phyloP scores from a whole-genome alignment of 2,888 invertebrate genomes.

The Philaethria dido region DNA sequence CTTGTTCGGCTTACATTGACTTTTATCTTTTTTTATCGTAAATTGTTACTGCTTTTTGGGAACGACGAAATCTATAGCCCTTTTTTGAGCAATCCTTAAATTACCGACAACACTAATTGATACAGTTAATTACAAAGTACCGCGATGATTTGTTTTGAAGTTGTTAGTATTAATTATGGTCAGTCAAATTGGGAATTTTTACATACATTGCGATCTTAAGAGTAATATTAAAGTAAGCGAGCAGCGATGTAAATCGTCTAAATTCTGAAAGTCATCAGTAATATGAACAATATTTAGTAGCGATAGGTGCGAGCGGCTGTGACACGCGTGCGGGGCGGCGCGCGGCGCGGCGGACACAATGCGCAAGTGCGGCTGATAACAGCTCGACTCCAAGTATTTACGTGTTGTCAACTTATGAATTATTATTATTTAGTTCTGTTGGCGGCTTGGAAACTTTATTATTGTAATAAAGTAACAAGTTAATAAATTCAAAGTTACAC shows the following conservation, averaged over 20 bases:
- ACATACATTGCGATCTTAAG: not conserved
- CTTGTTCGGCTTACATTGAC: slow-evolving; percentile 69
- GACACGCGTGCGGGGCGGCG: slow-evolving; percentile 63
- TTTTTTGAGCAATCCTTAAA: slow-evolving; percentile 40
- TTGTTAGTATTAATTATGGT: slow-evolving; percentile 20
- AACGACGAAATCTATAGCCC: slow-evolving; percentile 40
- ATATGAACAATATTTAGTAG: slow-evolving; percentile 31
- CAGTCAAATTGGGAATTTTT: not conserved
- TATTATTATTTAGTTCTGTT: slow-evolving; percentile 67
- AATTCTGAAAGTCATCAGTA: slow-evolving; percentile 31
- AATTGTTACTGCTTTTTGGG: slow-evolving; percentile 44
- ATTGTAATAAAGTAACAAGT: slow-evolving; percentile 22
- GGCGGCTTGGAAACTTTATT: slow-evolving; percentile 32
- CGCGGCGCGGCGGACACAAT: slow-evolving; percentile 60
- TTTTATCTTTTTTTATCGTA: slow-evolving; percentile 46
- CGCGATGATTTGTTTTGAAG: slow-evolving; percentile 35
- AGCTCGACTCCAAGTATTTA: slow-evolving; percentile 74
- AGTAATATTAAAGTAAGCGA: slow-evolving; percentile 11
- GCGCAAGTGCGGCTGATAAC: slow-evolving; percentile 77
- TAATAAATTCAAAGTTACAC: slow-evolving; percentile 23
- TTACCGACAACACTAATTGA: slow-evolving; percentile 42
- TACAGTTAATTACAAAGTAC: slow-evolving; percentile 42
- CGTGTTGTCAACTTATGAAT: slow-evolving; percentile 79
- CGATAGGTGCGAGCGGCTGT: slow-evolving; percentile 52
- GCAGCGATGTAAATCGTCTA: slow-evolving; percentile 42